Evolutionary conservation across 2,888 invertebrate genomes (phyloP), one percentile per base, ranked within the genome.

Genomic region (Caenorhabditis virilis): DNA sequence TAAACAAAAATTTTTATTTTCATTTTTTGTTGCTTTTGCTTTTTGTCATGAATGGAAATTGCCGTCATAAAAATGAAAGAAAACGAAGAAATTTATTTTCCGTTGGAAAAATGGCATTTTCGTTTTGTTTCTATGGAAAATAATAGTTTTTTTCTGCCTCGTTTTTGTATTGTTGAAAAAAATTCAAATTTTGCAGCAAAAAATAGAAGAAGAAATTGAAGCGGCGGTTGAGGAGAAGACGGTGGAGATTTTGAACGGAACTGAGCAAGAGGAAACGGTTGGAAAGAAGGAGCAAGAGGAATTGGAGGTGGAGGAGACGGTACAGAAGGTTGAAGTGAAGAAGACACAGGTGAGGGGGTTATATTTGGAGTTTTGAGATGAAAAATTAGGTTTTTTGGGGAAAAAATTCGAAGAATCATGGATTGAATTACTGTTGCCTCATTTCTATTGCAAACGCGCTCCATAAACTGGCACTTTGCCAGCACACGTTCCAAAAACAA

Each of bases 21-120:
- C 54, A 60, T 23, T 60, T 50, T 27, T 60, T 54, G 35, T 60
- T 54, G 4, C 30, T 43, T 16, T 60, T 52, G n/a, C n/a, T n/a
- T n/a, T n/a, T n/a, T n/a, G n/a, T n/a, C n/a, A n/a, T n/a, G n/a
- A n/a, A n/a, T n/a, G n/a, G n/a, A n/a, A n/a, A n/a, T n/a, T n/a
- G n/a, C n/a, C n/a, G n/a, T n/a, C n/a, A n/a, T n/a, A n/a, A n/a
- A n/a, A n/a, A n/a, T n/a, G n/a, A n/a, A n/a, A n/a, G n/a, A n/a
- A n/a, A n/a, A n/a, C n/a, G n/a, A n/a, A n/a, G n/a, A n/a, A n/a
- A n/a, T n/a, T n/a, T n/a, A n/a, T n/a, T n/a, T n/a, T 15, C 15
- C 15, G 13, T 5, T 4, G 16, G 15, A 36, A 36, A 7, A 36
- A 15, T 36, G 36, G n/a, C 4, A 36, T 36, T 36, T 4, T 36